A percentile compares a stretch with the other conserved stretches of the same genome.
These are phyloP conservation scores for Muricea muricata DNA, from an alignment of 92 coral and sea anemone species.

Conservation along the genomic window DNA sequence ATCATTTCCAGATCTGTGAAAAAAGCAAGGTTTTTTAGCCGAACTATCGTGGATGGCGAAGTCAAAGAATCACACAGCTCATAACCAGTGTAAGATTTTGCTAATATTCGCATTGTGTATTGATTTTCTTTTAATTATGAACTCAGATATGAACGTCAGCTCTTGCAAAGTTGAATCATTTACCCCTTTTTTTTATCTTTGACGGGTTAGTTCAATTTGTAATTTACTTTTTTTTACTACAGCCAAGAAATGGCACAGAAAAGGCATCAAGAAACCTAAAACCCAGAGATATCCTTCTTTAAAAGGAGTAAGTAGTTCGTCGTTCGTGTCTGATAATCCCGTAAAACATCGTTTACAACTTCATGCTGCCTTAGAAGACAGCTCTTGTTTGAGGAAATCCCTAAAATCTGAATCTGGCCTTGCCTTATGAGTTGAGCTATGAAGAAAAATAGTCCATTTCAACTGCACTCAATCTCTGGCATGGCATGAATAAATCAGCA, in stretches of 20 bases:
- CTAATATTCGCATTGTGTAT: not conserved
- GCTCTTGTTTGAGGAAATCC: too few species aligned
- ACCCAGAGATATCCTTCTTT: constrained; percentile 85
- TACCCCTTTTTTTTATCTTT: not conserved
- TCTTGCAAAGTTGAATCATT: not conserved
- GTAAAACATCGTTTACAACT: too few species aligned
- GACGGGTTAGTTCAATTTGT: not conserved
- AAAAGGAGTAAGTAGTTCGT: constrained; percentile 87
- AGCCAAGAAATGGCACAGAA: constrained; percentile 94
- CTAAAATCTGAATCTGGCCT: too few species aligned
- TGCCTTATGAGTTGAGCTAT: too few species aligned
- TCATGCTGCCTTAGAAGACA: too few species aligned
- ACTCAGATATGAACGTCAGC: not conserved
- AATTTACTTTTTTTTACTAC: constrained; percentile 1
- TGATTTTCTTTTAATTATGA: not conserved
- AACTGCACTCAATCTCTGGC: too few species aligned
- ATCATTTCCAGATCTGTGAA: not conserved
- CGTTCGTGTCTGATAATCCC: too few species aligned
- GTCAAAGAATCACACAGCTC: constrained; percentile 98
- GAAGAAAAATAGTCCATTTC: too few species aligned
- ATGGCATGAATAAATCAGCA: too few species aligned
- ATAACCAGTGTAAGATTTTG: constrained; percentile 84
- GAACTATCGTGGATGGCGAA: constrained; percentile 80
- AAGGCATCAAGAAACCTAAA: constrained; percentile 94
- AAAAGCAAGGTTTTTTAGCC: constrained; percentile 1